Percentiles rank a stretch among this genome's conserved stretches.
These are phyloP conservation scores for Monodelphis domestica DNA, from an alignment of 2,797 vertebrate species.

Conservation along the genomic window DNA sequence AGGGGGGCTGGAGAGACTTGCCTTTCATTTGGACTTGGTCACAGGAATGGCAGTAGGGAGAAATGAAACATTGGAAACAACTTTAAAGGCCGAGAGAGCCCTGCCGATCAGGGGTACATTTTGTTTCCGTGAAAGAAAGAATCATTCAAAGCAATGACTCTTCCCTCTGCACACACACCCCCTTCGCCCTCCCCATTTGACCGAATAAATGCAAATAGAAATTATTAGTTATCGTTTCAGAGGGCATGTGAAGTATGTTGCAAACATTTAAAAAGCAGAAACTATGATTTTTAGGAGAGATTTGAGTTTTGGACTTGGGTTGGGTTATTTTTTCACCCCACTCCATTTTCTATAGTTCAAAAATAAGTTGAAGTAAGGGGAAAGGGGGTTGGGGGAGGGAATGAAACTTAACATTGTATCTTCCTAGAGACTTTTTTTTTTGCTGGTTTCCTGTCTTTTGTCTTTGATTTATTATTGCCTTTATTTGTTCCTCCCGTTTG, in stretches of 20 bases:
- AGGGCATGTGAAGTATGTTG: slow-evolving; percentile 42
- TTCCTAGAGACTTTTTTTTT: slow-evolving; percentile 58
- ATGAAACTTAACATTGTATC: slow-evolving; percentile 55
- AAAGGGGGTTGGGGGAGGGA: no score
- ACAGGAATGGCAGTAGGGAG: slow-evolving; percentile 60
- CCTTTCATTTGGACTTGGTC: slow-evolving; percentile 83
- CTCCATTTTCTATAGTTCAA: slow-evolving; percentile 37
- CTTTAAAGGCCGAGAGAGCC: slow-evolving; percentile 69
- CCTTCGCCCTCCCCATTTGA: not conserved
- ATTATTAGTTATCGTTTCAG: slow-evolving; percentile 60
- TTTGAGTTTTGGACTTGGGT: slow-evolving; percentile 79
- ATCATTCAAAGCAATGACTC: slow-evolving; percentile 54
- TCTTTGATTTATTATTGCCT: slow-evolving; percentile 76
- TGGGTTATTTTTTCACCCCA: slow-evolving; percentile 50
- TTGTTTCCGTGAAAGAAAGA: slow-evolving; percentile 67
- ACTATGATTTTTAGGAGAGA: slow-evolving; percentile 85
- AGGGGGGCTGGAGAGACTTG: slow-evolving; percentile 60
- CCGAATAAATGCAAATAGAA: slow-evolving; percentile 71
- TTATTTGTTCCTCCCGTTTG: slow-evolving; percentile 77
- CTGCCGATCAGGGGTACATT: slow-evolving; percentile 56
- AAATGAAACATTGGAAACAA: slow-evolving; percentile 73
- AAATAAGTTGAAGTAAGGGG: slow-evolving; percentile 65
- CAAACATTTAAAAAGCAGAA: slow-evolving; percentile 85
- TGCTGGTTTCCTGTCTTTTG: slow-evolving; percentile 70
- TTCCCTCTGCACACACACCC: not conserved